Conservation (phyloP, 2,888 invertebrate species). For the Callyntrura sp. region DNA sequence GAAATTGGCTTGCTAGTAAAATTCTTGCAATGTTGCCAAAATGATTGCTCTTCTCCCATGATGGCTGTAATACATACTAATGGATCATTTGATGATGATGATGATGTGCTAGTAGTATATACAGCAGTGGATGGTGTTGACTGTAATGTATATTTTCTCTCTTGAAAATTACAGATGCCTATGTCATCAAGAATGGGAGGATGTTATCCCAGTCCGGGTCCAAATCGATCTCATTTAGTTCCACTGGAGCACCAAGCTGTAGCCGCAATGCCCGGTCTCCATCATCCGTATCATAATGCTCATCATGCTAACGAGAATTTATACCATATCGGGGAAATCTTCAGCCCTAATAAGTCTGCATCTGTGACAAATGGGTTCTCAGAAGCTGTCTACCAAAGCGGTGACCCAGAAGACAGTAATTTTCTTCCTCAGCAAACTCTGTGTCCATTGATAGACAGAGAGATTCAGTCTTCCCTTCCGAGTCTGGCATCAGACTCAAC, state of each 20-base stretch:
- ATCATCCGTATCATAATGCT: constrained; percentile 81
- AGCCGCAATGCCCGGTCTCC: constrained; percentile 77
- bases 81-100: constrained; percentile 68
- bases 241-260: constrained; percentile 81
- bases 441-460: constrained; percentile 85
- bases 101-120: constrained; percentile 49
- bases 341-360: constrained; percentile 83
- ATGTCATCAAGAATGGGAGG: constrained; percentile 82
- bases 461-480: constrained; percentile 86
- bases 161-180: constrained; percentile 80
- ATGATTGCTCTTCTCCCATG: constrained; percentile 56
- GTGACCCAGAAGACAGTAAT: constrained; percentile 83
- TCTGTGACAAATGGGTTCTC: constrained; percentile 83
- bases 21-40: constrained; percentile 67
- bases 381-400: constrained; percentile 84
- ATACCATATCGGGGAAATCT: constrained; percentile 83
- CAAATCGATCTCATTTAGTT: constrained; percentile 83
- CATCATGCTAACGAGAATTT: constrained; percentile 83
- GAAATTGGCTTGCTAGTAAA: constrained; percentile 50
- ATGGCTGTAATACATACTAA: constrained; percentile 70
- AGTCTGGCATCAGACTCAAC: constrained; percentile 84
- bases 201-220: constrained; percentile 83
- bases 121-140: too few relatives aligned
- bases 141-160: constrained; percentile 53
- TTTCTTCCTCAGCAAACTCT: constrained; percentile 80